Evolutionary conservation across 2,113 vertebrate genomes (phyloP).

Genomic region (Crocuta crocuta): DNA sequence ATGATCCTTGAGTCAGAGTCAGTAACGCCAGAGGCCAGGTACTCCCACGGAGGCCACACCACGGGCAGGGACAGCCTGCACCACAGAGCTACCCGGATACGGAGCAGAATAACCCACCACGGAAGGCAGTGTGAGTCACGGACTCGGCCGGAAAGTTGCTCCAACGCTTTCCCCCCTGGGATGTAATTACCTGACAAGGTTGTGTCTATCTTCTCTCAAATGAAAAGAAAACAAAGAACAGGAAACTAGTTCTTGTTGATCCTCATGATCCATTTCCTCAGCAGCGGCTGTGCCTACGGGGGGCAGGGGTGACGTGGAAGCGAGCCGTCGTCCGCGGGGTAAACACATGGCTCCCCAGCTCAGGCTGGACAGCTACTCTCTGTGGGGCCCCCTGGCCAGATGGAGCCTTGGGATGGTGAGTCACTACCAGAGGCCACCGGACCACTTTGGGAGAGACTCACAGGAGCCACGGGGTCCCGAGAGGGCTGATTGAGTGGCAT

Average conservation of each 20-base stretch:
- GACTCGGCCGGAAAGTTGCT: neutral
- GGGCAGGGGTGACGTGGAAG: rapidly evolving
- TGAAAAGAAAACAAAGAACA: neutral
- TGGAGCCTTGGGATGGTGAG: neutral
- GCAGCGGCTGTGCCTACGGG: neutral
- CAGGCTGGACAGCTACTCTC: neutral
- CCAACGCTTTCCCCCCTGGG: neutral
- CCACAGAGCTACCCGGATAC: neutral
- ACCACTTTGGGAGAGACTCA: neutral
- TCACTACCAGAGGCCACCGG: neutral
- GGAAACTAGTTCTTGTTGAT: neutral
- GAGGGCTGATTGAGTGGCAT: neutral
- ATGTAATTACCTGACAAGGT: neutral
- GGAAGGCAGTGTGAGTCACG: rapidly evolving
- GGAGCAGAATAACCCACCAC: rapidly evolving
- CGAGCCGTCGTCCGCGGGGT: neutral
- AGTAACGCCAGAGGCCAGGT: neutral
- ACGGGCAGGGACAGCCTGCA: neutral
- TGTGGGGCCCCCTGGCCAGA: neutral
- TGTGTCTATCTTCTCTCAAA: neutral
- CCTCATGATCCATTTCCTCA: neutral
- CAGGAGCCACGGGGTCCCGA: neutral
- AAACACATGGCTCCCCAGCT: neutral
- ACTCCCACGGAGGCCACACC: neutral
- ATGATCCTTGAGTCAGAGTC: neutral